Base-by-base conservation (phyloP, 2,797 vertebrate genomes). In the Sciurus vulgaris region DNA sequence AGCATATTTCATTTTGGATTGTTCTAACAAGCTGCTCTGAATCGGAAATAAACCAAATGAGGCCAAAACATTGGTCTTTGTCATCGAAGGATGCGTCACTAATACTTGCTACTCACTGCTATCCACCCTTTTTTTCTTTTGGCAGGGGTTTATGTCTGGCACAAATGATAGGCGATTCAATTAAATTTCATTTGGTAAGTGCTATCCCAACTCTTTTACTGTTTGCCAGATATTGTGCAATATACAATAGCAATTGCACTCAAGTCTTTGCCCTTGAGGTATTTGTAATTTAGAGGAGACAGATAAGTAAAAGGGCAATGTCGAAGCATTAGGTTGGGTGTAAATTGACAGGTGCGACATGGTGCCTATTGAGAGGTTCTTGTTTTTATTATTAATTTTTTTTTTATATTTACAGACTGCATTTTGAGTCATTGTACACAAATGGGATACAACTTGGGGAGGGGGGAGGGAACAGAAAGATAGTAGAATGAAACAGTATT, bases 21-120 rank as follows among this genome's bases (percentile, higher is more conserved):
- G 96, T 91, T 35, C 79, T 77, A 92, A 98, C 96, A 97, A 96
- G 97, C 92, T 93, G 89, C 69, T 92, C 78, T 84, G 83, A 92
- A 93, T 92, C 22, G 63, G 84, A 93, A 96, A 89, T 44, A 85
- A 96, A 87, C 61, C 86, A 95, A 96, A 87, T 72, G 85, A 93
- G 82, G 87, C 69, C 86, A 91, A 96, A 95, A 67, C n/a, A 2
- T 26, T 51, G 67, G 87, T 93, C 86, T 97, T 95, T 92, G 94
- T 97, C 97, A 97, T 92, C 47, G 26, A 59, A 92, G 61, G 49
- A 90, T 97, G 97, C 70, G 93, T 97, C 97, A 97, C 54, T 86
- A 61, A 49, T 77, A 59, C 49, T 83, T 79, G 63, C n/a, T 89
- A 94, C 96, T 97, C 94, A 96, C 95, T 96, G 28, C 35, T 81